A percentile compares a stretch with the other conserved stretches of the same genome.
phyloP scores from a whole-genome alignment of 2,113 vertebrate species.

The Porphyrio hochstetteri region DNA sequence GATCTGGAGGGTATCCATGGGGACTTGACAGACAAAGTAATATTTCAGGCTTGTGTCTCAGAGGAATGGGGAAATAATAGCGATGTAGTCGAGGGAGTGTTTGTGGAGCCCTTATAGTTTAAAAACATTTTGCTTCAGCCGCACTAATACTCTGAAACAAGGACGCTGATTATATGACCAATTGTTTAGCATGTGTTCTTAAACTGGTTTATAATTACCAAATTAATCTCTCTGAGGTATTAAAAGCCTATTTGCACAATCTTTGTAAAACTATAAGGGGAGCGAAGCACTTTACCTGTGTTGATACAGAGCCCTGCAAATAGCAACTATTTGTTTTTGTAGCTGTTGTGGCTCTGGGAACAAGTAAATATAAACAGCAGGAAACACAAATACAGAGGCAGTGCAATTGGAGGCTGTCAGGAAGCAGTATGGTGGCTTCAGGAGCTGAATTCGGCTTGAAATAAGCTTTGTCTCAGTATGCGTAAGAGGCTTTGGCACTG shows the following conservation, averaged over 20 bases:
- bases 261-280: conserved; percentile 39
- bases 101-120: conserved; percentile 60
- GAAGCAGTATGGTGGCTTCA: conserved; percentile 75
- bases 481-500: conserved; percentile 78
- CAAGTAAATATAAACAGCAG: conserved; percentile 84
- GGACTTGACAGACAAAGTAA: conserved; percentile 38
- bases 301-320: conserved; percentile 64
- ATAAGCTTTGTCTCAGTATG: conserved; percentile 83
- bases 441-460: conserved; percentile 75
- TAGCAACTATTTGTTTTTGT: conserved; percentile 79
- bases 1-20: conserved; percentile 49
- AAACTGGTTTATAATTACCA: conserved; percentile 78
- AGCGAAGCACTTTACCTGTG: conserved; percentile 63
- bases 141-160: conserved; percentile 61
- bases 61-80: conserved; percentile 48
- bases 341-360: conserved; percentile 76
- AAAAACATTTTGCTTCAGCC: conserved; percentile 59
- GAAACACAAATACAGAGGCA: conserved; percentile 78
- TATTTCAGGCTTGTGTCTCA: conserved; percentile 39
- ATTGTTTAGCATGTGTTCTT: conserved; percentile 74
- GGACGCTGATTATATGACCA: conserved; percentile 71
- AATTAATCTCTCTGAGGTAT: conserved; percentile 78
- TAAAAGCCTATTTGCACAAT: conserved; percentile 78
- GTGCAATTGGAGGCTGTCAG: conserved; percentile 74
- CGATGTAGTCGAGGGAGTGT: background rate